Evolutionary conservation across 2,113 vertebrate species (phyloP), one percentile per base, ranked within the genome.

Genomic region (Ailurus styani): DNA sequence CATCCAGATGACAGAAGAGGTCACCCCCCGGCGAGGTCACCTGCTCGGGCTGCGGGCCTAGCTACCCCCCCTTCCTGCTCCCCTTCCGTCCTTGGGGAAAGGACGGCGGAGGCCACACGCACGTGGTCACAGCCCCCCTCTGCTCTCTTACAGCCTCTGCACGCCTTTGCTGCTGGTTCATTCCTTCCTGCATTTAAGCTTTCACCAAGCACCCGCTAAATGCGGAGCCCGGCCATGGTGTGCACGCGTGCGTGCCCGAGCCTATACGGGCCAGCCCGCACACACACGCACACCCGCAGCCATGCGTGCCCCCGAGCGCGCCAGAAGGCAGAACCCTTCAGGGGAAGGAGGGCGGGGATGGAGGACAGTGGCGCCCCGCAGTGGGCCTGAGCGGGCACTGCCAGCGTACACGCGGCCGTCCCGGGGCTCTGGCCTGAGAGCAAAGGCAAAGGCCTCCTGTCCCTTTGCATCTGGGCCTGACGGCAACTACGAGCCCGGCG

Each of bases 371-470:
- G 7, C 0, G 23, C 70, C n/a, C 13, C 37, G 55, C 13, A 18
- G 40, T 9, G 4, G 27, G 6, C 25, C 37, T n/a, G 21, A 68
- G 1, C 7, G 0, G 57, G 29, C 4, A 3, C 5, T 29, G 55
- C 37, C 17, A 15, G 1, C 83, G 10, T 7, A 7, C 45, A 42
- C 5, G 1, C 0, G 3, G 37, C 0, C 3, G 0, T 14, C 42
- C 18, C 37, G 1, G 34, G 17, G 11, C 5, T 14, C 20, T 55
- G 0, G 1, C 73, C 31, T 3, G 15, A 52, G 11, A 34, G 78
- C 12, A 4, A 25, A 54, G 40, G n/a, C 50, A 6, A 85, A 54
- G 34, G 50, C 6, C 0, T 27, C 55, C 34, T 23, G 15, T 45
- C 29, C 50, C 37, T 25, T 8, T 1, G 4, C 7, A 2, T 1